phyloP scores from a whole-genome alignment of 2,797 vertebrate genomes.

The Poecilia gillii region DNA sequence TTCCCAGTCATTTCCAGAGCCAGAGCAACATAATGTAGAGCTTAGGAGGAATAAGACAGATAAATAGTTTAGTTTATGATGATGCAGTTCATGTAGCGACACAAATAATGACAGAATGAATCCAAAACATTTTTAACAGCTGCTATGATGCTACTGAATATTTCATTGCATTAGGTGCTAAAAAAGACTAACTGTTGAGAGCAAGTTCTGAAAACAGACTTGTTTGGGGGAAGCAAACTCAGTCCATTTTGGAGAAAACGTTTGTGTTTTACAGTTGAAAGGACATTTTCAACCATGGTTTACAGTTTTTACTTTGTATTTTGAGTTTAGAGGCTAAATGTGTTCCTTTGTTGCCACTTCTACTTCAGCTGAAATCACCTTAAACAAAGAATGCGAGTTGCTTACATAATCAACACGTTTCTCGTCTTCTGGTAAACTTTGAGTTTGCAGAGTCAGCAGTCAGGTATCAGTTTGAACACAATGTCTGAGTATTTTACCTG shows the following conservation, averaged over 20 bases:
- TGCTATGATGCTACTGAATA: not conserved
- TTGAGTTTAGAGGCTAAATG: not conserved
- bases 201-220: not conserved
- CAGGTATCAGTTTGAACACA: not conserved
- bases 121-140: not conserved
- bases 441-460: not conserved
- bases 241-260: not conserved
- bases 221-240: not conserved
- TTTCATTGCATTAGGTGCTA: not conserved
- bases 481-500: not conserved
- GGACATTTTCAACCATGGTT: not conserved
- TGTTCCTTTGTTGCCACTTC: not conserved
- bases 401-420: not conserved
- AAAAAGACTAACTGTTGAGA: not conserved
- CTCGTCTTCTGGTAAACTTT: not conserved
- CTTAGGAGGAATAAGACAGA: conserved; percentile 27
- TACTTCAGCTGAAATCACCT: not conserved
- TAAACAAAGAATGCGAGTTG: not conserved
- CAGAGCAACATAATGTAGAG: conserved; percentile 73
- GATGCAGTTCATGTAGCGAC: not conserved
- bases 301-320: not conserved
- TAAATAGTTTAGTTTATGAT: not conserved
- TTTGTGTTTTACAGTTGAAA: not conserved
- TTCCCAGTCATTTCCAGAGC: conserved; percentile 91
- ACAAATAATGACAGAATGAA: not conserved